Evolutionary conservation across 2,888 invertebrate genomes (phyloP).

Genomic region (Euproctis similis): DNA sequence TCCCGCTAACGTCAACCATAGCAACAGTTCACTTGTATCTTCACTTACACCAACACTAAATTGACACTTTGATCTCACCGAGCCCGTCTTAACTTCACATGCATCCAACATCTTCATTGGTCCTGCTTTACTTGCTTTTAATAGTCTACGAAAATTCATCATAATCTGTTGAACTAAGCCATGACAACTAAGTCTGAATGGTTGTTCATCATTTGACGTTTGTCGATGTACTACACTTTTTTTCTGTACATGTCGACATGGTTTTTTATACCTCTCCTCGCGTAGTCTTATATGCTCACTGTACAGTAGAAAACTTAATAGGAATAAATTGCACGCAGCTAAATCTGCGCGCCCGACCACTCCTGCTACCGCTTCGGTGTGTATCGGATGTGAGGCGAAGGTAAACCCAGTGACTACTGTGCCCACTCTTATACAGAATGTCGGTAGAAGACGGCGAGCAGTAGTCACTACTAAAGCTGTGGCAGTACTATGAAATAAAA

Average conservation of each 20-base stretch:
- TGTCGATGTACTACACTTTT: constrained; percentile 42
- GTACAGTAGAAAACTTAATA: constrained; percentile 91
- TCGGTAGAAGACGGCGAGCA: constrained; percentile 81
- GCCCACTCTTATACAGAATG: constrained; percentile 78
- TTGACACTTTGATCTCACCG: constrained; percentile 55
- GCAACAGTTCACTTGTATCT: constrained; percentile 59
- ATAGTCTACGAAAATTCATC: constrained; percentile 57
- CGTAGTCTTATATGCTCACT: constrained; percentile 83
- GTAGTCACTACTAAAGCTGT: constrained; percentile 88
- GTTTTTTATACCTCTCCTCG: constrained; percentile 58
- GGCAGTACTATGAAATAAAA: constrained; percentile 89
- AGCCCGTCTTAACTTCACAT: constrained; percentile 44
- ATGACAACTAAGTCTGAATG: constrained; percentile 62
- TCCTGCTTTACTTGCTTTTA: constrained; percentile 58
- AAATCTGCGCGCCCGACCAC: constrained; percentile 97
- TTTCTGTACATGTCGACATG: constrained; percentile 51
- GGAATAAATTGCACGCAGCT: constrained; percentile 92
- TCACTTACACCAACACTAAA: constrained; percentile 61
- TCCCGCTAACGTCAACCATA: constrained; percentile 77
- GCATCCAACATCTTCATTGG: constrained; percentile 54
- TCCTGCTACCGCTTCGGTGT: constrained; percentile 97
- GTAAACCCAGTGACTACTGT: constrained; percentile 86
- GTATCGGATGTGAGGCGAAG: constrained; percentile 96
- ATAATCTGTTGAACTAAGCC: constrained; percentile 60
- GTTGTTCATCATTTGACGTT: constrained; percentile 41